A percentile compares a stretch with the other conserved stretches of the same genome.
Conservation (phyloP, 2,797 vertebrate species). For the Macrochelys suwanniensis region DNA sequence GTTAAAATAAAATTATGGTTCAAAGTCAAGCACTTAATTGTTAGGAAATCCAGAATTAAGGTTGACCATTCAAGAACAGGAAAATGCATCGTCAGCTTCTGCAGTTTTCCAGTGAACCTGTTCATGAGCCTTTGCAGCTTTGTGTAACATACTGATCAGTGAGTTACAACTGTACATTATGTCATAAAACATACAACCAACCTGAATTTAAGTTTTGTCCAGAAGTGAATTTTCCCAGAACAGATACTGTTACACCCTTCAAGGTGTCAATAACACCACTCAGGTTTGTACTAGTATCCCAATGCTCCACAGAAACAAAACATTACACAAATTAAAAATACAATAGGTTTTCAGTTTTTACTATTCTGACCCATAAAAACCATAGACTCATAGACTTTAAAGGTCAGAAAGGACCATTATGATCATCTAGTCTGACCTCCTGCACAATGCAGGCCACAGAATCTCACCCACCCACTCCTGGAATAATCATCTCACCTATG, state of each 20-base stretch:
- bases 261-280: not conserved
- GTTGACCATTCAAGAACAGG: not conserved
- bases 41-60: not conserved
- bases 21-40: not conserved
- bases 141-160: not conserved
- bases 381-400: too few species aligned
- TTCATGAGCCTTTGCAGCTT: not conserved
- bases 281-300: not conserved
- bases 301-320: not conserved
- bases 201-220: not conserved
- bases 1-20: not conserved
- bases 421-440: too few species aligned
- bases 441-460: too few species aligned
- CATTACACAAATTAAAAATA: not conserved
- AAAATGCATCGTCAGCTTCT: not conserved
- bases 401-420: too few species aligned
- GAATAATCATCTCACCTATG: too few species aligned
- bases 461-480: too few species aligned
- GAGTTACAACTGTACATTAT: not conserved
- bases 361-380: too few species aligned
- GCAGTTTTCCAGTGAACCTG: not conserved
- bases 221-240: not conserved
- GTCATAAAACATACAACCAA: not conserved
- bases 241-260: not conserved
- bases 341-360: not conserved